Percentiles rank a stretch among this genome's conserved stretches.
Evolutionary conservation across 2,888 invertebrate genomes (phyloP).

Genomic region (Teleiodes luculella): DNA sequence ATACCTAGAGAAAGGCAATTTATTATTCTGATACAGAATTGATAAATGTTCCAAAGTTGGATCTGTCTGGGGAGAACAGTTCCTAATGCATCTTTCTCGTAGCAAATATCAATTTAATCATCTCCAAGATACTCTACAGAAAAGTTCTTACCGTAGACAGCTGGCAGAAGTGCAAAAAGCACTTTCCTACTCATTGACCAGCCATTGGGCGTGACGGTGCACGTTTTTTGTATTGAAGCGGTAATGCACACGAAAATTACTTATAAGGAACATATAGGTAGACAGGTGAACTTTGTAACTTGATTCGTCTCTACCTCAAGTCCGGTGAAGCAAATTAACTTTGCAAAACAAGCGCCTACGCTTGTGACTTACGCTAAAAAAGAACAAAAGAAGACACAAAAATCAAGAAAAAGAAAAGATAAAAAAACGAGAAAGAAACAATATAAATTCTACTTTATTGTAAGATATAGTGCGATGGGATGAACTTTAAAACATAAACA

Average conservation of each 20-base stretch:
- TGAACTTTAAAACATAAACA: too few species aligned
- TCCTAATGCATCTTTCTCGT: conserved; percentile 4
- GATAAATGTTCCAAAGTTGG: neutral
- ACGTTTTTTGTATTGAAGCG: neutral
- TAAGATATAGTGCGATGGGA: too few species aligned
- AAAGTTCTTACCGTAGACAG: neutral
- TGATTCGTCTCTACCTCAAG: too few species aligned
- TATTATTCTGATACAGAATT: conserved; percentile 5
- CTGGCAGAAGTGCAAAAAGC: neutral
- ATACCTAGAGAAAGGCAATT: neutral
- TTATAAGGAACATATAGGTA: too few species aligned
- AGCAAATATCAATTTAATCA: conserved; percentile 3
- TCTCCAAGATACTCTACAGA: neutral
- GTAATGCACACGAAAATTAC: conserved; percentile 5
- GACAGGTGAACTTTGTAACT: too few species aligned
- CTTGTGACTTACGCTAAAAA: too few species aligned
- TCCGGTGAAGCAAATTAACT: too few species aligned
- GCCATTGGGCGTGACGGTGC: conserved; percentile 17
- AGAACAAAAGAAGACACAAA: too few species aligned
- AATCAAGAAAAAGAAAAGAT: too few species aligned
- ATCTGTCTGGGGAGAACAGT: neutral
- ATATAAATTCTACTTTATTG: too few species aligned
- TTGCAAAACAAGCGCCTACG: too few species aligned
- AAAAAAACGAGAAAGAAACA: too few species aligned
- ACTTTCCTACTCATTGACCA: conserved; percentile 18